Base-by-base conservation (phyloP, 2,797 vertebrate genomes). In the Danio tinwini region DNA sequence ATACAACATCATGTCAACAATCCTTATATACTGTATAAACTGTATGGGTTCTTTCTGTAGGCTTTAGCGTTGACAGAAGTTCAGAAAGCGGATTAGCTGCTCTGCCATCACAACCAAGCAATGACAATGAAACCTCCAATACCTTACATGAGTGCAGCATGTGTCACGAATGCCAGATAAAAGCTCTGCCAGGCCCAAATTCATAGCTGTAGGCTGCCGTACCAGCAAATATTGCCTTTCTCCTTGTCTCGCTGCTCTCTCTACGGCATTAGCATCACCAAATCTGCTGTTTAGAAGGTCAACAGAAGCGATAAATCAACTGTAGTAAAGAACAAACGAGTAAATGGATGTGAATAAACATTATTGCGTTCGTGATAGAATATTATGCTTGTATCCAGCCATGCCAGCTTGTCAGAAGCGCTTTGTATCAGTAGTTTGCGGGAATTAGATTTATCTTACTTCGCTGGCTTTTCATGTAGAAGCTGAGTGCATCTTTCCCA, bases 291-390 rank as follows among this genome's bases (percentile, higher is more conserved):
- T 67, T 78, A 75, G 71, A 56, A 70, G 64, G 74, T 81, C 78
- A 82, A 81, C 79, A 79, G 67, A 81, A 76, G 67, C 68, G 64
- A 83, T 81, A 76, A 72, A 76, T 81, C 71, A 80, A 69, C 13
- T 19, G 42, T 45, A 49, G 47, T 81, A 83, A 80, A 79, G 68
- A 80, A 76, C 71, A 52, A 74, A 58, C n/a, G 19, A 58, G 64
- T 49, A 80, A 74, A 81, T 61, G 76, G 75, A 81, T 68, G 74
- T 76, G 84, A 83, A 86, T 78, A 82, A 84, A 84, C 49, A 73
- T 82, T 79, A 82, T 73, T 80, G 69, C 47, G n/a, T 81, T 63
- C 12, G 56, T 79, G 53, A 84, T 75, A 67, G 56, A 78, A 55
- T 81, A 78, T 81, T 64, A 74, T 80, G 64, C 42, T 47, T 55